Conservation (phyloP, 2,113 vertebrate genomes). For the Apaloderma vittatum region DNA sequence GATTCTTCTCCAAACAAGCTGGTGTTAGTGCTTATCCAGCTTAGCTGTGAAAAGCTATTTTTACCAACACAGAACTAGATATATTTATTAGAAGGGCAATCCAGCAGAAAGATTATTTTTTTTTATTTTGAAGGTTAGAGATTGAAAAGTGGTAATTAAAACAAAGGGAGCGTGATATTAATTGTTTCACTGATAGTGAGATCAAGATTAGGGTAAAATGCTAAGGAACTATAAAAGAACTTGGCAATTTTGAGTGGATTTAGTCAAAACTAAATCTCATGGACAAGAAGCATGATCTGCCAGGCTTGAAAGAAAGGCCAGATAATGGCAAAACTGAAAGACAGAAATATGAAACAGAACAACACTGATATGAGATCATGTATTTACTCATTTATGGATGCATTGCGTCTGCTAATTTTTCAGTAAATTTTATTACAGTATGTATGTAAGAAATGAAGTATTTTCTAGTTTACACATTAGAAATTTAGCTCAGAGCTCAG, state of each 20-base stretch:
- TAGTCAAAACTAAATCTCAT: neutral
- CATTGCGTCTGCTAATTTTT: neutral
- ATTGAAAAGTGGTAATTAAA: neutral
- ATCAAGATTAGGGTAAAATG: neutral
- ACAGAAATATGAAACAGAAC: neutral
- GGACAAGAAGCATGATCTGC: neutral
- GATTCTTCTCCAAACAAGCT: slow-evolving; percentile 18
- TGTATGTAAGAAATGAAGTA: neutral
- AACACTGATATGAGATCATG: neutral
- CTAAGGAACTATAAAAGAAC: neutral
- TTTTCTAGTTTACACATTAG: neutral
- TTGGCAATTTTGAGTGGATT: neutral
- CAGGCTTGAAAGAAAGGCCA: neutral
- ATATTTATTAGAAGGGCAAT: neutral
- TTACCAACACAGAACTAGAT: neutral
- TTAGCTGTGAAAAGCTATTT: neutral
- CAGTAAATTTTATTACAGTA: neutral
- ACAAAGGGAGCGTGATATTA: neutral
- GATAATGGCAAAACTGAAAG: neutral
- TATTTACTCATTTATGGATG: neutral
- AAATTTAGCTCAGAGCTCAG: neutral
- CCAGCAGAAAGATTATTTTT: neutral
- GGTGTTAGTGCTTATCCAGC: neutral
- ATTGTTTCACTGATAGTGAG: neutral
- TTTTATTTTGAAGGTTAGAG: neutral